These are phyloP conservation scores for Sycophaga agraensis DNA, from an alignment of 1,140 invertebrate genomes.

Conservation along the genomic window DNA sequence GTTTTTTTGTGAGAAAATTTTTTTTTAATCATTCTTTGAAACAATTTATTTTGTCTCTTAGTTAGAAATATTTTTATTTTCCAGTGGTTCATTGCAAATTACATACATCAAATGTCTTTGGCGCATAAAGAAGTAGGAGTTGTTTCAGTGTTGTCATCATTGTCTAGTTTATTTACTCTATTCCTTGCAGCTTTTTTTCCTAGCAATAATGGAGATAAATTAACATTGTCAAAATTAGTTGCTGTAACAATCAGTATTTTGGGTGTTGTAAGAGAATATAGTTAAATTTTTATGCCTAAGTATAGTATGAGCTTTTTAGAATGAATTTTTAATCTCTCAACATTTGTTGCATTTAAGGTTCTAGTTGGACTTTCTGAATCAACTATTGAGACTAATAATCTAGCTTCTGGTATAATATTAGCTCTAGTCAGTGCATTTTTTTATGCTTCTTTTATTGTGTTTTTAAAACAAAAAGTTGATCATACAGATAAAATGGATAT, in stretches of 20 bases:
- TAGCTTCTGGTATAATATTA: constrained; percentile 74
- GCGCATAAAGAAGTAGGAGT: constrained; percentile 73
- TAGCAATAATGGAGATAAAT: constrained; percentile 72
- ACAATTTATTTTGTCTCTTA: no score
- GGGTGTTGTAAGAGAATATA: constrained; percentile 66
- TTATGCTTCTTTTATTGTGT: constrained; percentile 82
- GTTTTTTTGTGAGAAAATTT: constrained; percentile 77
- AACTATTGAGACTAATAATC: constrained; percentile 56
- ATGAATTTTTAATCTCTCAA: constrained; percentile 7
- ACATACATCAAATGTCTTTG: constrained; percentile 78
- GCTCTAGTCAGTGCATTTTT: constrained; percentile 80
- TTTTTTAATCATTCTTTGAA: no score
- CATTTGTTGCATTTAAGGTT: constrained; percentile 51
- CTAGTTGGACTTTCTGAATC: constrained; percentile 74
- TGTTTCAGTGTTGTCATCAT: constrained; percentile 79
- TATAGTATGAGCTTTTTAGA: background rate
- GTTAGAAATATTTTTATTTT: constrained; percentile 47
- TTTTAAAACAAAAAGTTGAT: constrained; percentile 77
- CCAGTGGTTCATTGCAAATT: constrained; percentile 82
- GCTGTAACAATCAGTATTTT: constrained; percentile 76
- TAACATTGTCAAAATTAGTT: constrained; percentile 79
- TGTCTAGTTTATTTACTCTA: constrained; percentile 82
- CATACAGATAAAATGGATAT: constrained; percentile 87
- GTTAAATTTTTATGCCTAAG: constrained; percentile 1
- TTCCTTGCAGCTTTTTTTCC: constrained; percentile 80